Conservation (phyloP, 1,140 invertebrate species). For the Cherax quadricarinatus region DNA sequence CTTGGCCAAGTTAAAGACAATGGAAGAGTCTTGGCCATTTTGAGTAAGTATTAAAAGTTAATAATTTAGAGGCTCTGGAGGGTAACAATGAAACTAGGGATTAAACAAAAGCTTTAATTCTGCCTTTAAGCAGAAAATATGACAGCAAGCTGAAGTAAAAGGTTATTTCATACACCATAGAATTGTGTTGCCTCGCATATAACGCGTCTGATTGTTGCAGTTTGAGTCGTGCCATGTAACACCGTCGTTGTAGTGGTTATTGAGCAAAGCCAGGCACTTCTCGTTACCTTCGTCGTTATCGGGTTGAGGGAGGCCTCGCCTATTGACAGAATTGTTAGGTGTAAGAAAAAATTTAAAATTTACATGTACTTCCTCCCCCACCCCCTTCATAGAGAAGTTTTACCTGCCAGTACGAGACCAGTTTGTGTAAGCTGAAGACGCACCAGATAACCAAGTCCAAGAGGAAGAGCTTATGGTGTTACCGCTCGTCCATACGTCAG, state of each 20-base stretch:
- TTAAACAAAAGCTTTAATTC: no score
- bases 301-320: neutral
- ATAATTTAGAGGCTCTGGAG: no score
- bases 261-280: neutral
- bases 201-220: neutral
- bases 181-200: neutral
- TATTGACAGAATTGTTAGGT: neutral
- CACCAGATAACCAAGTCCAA: neutral
- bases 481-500: neutral
- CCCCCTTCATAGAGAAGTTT: no score
- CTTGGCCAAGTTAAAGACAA: no score
- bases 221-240: neutral
- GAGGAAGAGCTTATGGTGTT: neutral
- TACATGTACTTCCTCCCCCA: neutral
- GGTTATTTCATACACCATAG: neutral
- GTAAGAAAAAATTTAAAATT: neutral
- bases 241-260: neutral
- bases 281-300: neutral
- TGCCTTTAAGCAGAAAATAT: no score
- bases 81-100: no score
- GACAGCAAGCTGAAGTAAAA: no score
- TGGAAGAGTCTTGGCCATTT: no score
- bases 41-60: no score
- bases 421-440: neutral
- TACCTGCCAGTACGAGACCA: neutral